Base-by-base conservation (phyloP, 2,797 vertebrate species). In the Chaetophractus vellerosus region DNA sequence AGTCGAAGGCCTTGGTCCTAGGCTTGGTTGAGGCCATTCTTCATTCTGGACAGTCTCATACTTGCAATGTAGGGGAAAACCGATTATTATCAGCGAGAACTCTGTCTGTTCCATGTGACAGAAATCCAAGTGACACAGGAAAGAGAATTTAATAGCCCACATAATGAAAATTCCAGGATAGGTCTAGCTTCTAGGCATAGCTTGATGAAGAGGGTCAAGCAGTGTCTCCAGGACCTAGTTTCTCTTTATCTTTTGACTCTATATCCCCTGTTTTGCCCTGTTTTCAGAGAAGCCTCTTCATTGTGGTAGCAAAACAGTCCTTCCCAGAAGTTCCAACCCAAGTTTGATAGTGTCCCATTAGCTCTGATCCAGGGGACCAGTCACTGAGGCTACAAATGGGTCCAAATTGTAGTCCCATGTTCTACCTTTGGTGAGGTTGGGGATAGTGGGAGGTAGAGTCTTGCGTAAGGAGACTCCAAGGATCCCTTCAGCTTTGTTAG, bases 281-380 rank as follows among this genome's bases (percentile, higher is more conserved):
- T 90, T 94, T 92, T 78, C 24, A 69, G 52, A 63, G 31, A 28
- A 52, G 33, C 19, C 6, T 74, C 74, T 94, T 88, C 31, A 24
- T 28, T 36, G 2, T 55, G 57, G 23, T 33, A 72, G 64, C 31
- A 69, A 80, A 7, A 38, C 75, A 75, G 0, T 5, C 7, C 9
- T 3, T 5, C 7, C 9, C 15, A 10, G 18, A 8, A 69, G 18
- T 63, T 36, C 5, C 5, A 31, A 28, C 61, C 45, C n/a, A 76
- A 45, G 24, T 81, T 50, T 59, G 50, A 63, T 24, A 68, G 63
- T 64, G 18, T 81, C 19, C 45, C 11, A 7, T 59, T 57, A 69
- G 75, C 23, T 82, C 11, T 50, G 61, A 86, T 10, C 38, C 75
- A 87, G 28, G 23, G 45, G 63, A n/a, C 0, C 26, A 82, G 80